phyloP scores from a whole-genome alignment of 1,140 invertebrate species.

The Cydia splendana region DNA sequence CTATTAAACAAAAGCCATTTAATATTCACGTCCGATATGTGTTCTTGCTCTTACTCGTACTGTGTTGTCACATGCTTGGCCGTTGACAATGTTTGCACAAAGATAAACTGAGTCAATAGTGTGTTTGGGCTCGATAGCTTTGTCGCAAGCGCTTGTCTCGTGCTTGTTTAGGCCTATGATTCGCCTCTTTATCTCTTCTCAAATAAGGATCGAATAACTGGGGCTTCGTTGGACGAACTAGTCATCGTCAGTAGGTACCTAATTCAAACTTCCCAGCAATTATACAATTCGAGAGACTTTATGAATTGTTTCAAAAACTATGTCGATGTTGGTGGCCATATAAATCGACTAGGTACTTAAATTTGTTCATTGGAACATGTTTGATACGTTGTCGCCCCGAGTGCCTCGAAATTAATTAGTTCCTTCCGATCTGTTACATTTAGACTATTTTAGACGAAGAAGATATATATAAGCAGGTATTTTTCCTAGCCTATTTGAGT shows the following conservation, averaged over 20 bases:
- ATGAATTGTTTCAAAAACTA: too few species aligned
- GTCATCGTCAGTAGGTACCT: background rate
- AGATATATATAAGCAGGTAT: too few species aligned
- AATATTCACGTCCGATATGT: background rate
- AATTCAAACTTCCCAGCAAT: background rate
- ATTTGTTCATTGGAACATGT: too few species aligned
- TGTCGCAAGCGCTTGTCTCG: slow-evolving; percentile 51
- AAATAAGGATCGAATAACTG: slow-evolving; percentile 25
- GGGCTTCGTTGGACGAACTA: background rate
- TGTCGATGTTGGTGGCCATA: too few species aligned
- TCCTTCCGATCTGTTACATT: too few species aligned
- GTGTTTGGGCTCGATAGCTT: slow-evolving; percentile 59
- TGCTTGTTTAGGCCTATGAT: slow-evolving; percentile 60
- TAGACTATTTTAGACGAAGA: too few species aligned
- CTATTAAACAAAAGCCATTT: background rate
- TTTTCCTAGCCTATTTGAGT: too few species aligned
- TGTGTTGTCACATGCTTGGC: slow-evolving; percentile 28
- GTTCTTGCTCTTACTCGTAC: background rate
- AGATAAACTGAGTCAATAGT: slow-evolving; percentile 73
- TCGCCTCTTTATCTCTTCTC: slow-evolving; percentile 55
- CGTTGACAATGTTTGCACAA: slow-evolving; percentile 49
- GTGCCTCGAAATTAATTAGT: too few species aligned
- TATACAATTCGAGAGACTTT: too few species aligned
- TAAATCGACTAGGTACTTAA: too few species aligned
- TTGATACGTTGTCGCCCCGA: too few species aligned